phyloP scores from a whole-genome alignment of 2,113 vertebrate genomes.

The Mesoclemmys tuberculata region DNA sequence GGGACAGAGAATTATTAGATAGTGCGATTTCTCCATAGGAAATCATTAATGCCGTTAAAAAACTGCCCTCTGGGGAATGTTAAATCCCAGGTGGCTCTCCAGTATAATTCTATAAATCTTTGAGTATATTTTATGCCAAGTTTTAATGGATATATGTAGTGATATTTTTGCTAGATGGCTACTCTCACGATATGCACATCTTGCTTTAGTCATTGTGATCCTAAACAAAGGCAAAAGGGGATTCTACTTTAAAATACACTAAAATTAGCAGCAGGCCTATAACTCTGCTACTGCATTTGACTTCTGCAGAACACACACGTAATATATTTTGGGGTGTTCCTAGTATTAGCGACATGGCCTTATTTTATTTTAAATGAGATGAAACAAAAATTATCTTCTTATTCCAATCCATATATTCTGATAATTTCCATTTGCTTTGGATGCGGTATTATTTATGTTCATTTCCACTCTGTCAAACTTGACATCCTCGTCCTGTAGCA shows the following conservation, averaged over 20 bases:
- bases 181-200: constrained; percentile 9
- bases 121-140: constrained; percentile 23
- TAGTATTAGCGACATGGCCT: not conserved
- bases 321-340: not conserved
- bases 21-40: constrained; percentile 42
- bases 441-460: not conserved
- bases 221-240: not conserved
- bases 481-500: not conserved
- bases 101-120: constrained; percentile 41
- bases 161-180: constrained; percentile 34
- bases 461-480: not conserved
- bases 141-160: constrained; percentile 52
- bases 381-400: fast-evolving
- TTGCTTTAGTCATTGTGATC: constrained; percentile 43
- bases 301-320: not conserved
- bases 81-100: constrained; percentile 37
- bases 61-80: constrained; percentile 34
- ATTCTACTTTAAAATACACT: not conserved
- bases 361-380: not conserved
- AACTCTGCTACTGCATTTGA: not conserved
- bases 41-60: constrained; percentile 36
- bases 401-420: not conserved
- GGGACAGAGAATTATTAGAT: constrained; percentile 39
- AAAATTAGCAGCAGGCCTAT: not conserved
- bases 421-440: not conserved